Conservation (phyloP, 2,888 invertebrate species). For the Apomyelois bistriatella region DNA sequence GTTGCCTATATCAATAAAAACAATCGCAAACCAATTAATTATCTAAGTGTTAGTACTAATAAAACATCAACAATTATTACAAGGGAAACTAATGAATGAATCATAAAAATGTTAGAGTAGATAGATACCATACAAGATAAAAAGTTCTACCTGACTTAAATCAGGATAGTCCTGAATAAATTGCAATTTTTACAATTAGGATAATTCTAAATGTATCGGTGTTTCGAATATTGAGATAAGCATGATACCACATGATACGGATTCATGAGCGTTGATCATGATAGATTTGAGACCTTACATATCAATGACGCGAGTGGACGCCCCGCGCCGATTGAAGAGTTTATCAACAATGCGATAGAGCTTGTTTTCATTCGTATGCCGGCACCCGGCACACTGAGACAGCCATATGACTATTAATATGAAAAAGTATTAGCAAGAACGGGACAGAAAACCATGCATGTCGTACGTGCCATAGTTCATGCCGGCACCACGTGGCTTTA, state of each 20-base stretch:
- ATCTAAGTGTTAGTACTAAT: no score
- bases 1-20: no score
- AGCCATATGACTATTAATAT: constrained; percentile 30
- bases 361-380: constrained; percentile 26
- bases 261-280: constrained; percentile 10
- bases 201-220: neutral
- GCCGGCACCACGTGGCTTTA: constrained; percentile 41
- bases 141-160: neutral
- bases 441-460: constrained; percentile 44
- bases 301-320: constrained; percentile 10
- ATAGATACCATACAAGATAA: no score
- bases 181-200: neutral
- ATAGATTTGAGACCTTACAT: constrained; percentile 5
- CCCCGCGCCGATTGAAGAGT: constrained; percentile 8
- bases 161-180: no score
- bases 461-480: constrained; percentile 45
- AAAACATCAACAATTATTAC: no score
- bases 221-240: neutral
- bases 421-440: constrained; percentile 27
- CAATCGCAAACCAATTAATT: no score
- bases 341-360: constrained; percentile 20
- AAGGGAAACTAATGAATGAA: no score
- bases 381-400: constrained; percentile 31
- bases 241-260: neutral
- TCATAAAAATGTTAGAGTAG: no score